Base-by-base conservation (phyloP, 1,140 invertebrate genomes). In the Lucilia sericata region DNA sequence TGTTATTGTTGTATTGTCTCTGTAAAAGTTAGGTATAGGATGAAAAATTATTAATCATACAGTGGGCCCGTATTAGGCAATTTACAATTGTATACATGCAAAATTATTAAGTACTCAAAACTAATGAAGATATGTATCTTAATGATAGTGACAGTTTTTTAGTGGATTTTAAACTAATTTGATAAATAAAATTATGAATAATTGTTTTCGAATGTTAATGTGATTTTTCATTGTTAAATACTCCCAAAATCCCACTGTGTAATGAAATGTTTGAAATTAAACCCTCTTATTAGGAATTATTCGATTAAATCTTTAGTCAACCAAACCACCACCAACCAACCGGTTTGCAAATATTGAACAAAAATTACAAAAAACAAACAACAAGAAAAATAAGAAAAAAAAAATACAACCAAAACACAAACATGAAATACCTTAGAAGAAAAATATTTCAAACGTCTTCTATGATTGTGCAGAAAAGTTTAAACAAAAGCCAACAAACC, bases 381-480 rank as follows among this genome's bases (percentile, higher is more conserved):
- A 30, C 25, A 30, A 30, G 25, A 30, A 30, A 30, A 30, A n/a
- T n/a, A 30, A 30, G 25, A 34, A 17, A 42, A 34, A 76, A 76
- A 75, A 75, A 75, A 4, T n/a, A 60, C 13, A 60, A 60, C 7
- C 14, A 14, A 60, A 60, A 60, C 55, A 17, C 55, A 60, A 70
- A 21, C 65, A 70, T 21, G 17, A 55, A 55, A 55, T 55, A 55
- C 51, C 51, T 55, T 55, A 17, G 13, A 55, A 55, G 51, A 12
- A 70, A 70, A 70, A 70, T 70, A 70, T 70, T 70, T 21, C n/a
- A 70, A 70, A 70, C n/a, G 21, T 21, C 65, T 70, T 70, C 65
- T 21, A 70, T 19, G 65, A 70, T 19, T 70, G 19, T 70, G 19
- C 65, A 70, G n/a, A 21, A 21, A 21, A 70, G 7, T 21, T 21